Evolutionary conservation across 2,797 vertebrate genomes (phyloP), one percentile per base, ranked within the genome.

Genomic region (Lophius americanus): DNA sequence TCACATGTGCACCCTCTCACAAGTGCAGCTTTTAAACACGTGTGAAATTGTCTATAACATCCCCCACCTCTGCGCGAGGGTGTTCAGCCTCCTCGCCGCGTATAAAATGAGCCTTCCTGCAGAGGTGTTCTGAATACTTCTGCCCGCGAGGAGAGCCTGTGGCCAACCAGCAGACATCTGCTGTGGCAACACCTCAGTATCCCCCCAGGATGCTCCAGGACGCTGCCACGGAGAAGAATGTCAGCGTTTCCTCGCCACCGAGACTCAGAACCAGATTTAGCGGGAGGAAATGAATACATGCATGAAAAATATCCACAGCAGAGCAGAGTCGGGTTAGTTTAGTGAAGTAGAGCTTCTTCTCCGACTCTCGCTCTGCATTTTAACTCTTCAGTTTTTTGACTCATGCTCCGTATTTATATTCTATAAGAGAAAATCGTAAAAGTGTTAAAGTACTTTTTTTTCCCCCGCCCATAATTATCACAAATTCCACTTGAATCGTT

Each of bases 81-180:
- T 41, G 39, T 41, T 41, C 8, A 41, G 39, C 39, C 39, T 41
- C 39, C 8, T 41, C 39, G 8, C 8, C 39, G 39, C 8, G 5
- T 52, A 33, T 6, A 3, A n/a, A 42, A 4, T 9, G 43, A 51
- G 37, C 12, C 41, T 58, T 61, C 23, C 23, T 23, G 23, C 37
- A 7, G 51, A 62, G 60, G 47, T 32, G 9, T 23, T 76, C 43
- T 70, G 23, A 48, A 60, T 64, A 33, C 48, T 13, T 38, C 52
- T 71, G 35, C 36, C 67, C 56, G 48, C 53, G 36, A 77, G 47
- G 38, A 69, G 42, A 35, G 64, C 41, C 47, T 4, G 13, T n/a
- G 61, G 52, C 57, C 41, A 66, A 71, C 38, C 44, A 56, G 43
- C 50, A 13, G 37, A 63, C 64, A 73, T 74, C 62, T 68, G 62